Evolutionary conservation across 2,888 invertebrate species (phyloP), one percentile per base, ranked within the genome.

Genomic region (Nasonia oneida): DNA sequence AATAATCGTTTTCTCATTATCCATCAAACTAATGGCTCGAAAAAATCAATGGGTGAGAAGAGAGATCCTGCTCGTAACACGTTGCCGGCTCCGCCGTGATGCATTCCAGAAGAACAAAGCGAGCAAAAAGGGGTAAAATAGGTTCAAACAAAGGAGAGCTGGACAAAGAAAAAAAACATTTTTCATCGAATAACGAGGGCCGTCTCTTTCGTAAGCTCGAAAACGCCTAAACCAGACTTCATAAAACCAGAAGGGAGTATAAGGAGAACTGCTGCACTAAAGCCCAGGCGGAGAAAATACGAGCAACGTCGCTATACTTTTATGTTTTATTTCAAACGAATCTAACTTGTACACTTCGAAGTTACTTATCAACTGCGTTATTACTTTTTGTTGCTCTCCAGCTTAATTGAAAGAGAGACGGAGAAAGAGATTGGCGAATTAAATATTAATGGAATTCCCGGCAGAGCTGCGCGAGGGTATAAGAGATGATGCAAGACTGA

Each of bases 171-270:
- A 86, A 85, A 73, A 83, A 50, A 53, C 50, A 83, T 83, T 81
- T 84, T 86, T 86, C 83, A 86, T 81, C 84, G 70, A 77, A 83
- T 80, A 83, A 83, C 83, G 83, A 86, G 80, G 71, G 18, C 57
- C 80, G 70, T 85, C 50, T 85, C 50, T 61, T 67, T 86, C 47
- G 64, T 42, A 18, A 50, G 61, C 39, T 23, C 57, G 37, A 50
- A 77, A 81, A 74, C 39, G 73, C 53, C 83, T 74, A 73, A 79
- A 67, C 70, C 70, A 79, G 42, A 33, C 47, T 80, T 76, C 47
- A 18, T 76, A 64, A 85, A 80, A 53, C 33, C 10, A 14, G 42
- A 81, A 53, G 64, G 81, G 84, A 64, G 80, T 75, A 75, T 80
- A 29, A 50, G 75, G 64, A 70, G 67, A 67, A 37, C 5, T 67